Base-by-base conservation (phyloP, 2,113 vertebrate species). In the Dromas ardeola region DNA sequence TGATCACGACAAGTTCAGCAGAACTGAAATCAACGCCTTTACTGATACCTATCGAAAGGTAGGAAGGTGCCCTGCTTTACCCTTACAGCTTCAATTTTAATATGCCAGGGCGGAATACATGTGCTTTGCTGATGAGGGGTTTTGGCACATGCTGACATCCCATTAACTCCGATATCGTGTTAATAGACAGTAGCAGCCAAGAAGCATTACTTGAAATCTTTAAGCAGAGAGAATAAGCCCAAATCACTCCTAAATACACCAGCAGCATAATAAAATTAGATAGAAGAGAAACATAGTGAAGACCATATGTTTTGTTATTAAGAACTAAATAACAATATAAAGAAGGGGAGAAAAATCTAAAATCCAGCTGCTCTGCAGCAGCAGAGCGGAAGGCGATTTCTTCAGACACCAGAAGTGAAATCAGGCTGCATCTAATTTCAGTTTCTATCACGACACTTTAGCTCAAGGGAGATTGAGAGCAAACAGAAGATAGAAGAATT, bases 131-230 rank as follows among this genome's bases (percentile, higher is more conserved):
- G 87, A 85, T 72, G 81, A 96, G 66, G 70, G 71, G 66, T 42
- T 96, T 80, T 94, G 94, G 93, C 91, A 93, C 81, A 27, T 19
- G 58, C 91, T 94, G 96, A 94, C 93, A 95, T 62, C 81, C 84
- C 84, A 97, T 93, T 96, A 97, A 73, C 93, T 95, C 78, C 5
- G 1, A 8, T 55, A 94, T 30, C 85, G 59, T 1, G 18, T 77
- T 77, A 82, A 72, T 55, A 97, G 93, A 93, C 81, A 93, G 93
- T 13, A 87, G 50, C 76, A 96, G 96, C 91, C 94, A 94, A 69
- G 50, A 82, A 85, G 45, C 81, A 85, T 93, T 87, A 96, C 89
- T 89, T 62, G 91, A 95, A 91, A 89, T 74, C 70, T 93, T 90
- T 88, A 77, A 86, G 59, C 58, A 82, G 84, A 50, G 14, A 89